Base-by-base conservation (phyloP, 2,113 vertebrate species). In the Oriolus oriolus region DNA sequence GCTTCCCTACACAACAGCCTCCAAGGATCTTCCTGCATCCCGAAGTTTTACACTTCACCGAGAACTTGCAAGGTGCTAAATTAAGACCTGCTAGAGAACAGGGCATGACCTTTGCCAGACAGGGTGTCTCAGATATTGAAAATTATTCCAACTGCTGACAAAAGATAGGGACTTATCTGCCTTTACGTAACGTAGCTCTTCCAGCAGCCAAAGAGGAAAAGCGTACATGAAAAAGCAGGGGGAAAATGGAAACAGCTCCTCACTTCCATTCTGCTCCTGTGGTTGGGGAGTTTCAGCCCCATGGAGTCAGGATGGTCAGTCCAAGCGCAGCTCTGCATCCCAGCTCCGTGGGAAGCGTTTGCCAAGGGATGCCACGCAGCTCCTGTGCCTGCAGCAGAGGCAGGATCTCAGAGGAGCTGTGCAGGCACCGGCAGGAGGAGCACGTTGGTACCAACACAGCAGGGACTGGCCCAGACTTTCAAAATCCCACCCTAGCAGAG, bases 1-100 rank as follows among this genome's bases (percentile, higher is more conserved):
- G 0, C 2, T 45, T 86, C 44, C n/a, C 84, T 61, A 7, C 17
- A n/a, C 50, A 57, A 49, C 39, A 69, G 28, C 37, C 24, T 80
- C 59, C 76, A 74, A 59, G 26, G 21, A 39, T 39, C 50, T 63
- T 84, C 53, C 60, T n/a, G 41, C 39, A 52, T 28, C 56, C 42
- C 1, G 0, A 56, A 74, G 44, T 64, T 95, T 77, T 63, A 44
- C 56, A 37, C 69, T 81, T 87, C 63, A 59, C 59, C 66, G 71
- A 84, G 60, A 95, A 47, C 56, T 93, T 68, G 52, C 80, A 65
- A 65, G 91, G 74, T 82, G 77, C 94, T 95, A 95, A 92, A 94
- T 93, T 89, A 95, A 95, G 92, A 81, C 31, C 52, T n/a, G 82
- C 52, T 35, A 89, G 83, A 95, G 96, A 96, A 95, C 93, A 93